A percentile compares a stretch with the other conserved stretches of the same genome.
These are phyloP conservation scores for Saccostrea cuccullata DNA, from an alignment of 1,140 invertebrate genomes.

Conservation along the genomic window DNA sequence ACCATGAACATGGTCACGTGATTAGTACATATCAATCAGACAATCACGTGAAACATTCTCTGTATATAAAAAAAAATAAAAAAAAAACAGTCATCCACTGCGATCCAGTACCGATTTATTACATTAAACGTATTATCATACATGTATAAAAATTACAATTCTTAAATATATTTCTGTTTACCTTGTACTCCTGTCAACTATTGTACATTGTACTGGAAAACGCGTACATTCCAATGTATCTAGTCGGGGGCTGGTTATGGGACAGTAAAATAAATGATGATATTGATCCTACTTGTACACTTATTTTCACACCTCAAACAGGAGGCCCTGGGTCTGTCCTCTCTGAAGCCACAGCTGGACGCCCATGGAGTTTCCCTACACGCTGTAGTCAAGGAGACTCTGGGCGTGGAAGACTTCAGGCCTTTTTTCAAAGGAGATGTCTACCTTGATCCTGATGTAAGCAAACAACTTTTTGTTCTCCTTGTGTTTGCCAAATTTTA, in stretches of 20 bases:
- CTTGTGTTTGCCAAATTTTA: neutral
- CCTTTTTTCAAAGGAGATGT: constrained; percentile 76
- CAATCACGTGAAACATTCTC: neutral
- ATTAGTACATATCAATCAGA: too few species aligned
- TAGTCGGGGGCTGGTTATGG: too few species aligned
- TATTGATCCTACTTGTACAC: too few species aligned
- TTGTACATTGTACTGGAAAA: too few species aligned
- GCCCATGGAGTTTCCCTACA: constrained; percentile 74
- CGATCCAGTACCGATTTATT: too few species aligned
- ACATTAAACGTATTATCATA: too few species aligned
- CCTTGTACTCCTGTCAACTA: too few species aligned
- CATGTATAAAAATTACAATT: too few species aligned
- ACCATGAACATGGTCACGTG: neutral
- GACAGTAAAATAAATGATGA: too few species aligned
- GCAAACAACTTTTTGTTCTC: neutral
- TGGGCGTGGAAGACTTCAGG: constrained; percentile 77
- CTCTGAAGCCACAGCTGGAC: constrained; percentile 73
- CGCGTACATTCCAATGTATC: too few species aligned
- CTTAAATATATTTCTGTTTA: too few species aligned
- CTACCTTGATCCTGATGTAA: constrained; percentile 76
- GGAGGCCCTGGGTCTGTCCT: constrained; percentile 75
- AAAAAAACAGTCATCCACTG: too few species aligned
- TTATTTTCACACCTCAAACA: constrained; percentile 46
- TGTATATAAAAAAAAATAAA: neutral
- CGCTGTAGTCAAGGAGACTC: constrained; percentile 78